Percentiles rank a stretch among this genome's conserved stretches.
Evolutionary conservation across 2,113 vertebrate genomes (phyloP).

Genomic region (Elgaria multicarinata): DNA sequence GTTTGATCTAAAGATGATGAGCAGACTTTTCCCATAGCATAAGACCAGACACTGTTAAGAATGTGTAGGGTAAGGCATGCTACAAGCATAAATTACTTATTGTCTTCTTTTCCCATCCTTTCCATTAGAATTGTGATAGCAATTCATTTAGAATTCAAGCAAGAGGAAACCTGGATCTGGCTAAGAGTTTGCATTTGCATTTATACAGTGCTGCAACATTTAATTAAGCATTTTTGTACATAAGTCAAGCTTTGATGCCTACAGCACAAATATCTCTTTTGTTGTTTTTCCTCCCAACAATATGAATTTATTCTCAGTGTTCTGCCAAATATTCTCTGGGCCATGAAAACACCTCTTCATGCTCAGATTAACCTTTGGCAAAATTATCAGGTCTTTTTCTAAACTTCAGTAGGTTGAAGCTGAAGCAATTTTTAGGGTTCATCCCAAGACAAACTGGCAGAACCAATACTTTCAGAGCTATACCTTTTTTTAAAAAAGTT

Average conservation of each 20-base stretch:
- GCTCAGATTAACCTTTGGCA: not conserved
- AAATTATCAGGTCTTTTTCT: not conserved
- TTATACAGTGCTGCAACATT: not conserved
- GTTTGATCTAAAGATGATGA: not conserved
- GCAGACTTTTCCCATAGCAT: not conserved
- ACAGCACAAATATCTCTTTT: not conserved
- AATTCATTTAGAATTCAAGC: not conserved
- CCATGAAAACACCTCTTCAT: not conserved
- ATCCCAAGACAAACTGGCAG: not conserved
- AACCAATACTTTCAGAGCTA: not conserved
- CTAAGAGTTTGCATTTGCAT: not conserved
- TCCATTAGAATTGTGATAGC: not conserved
- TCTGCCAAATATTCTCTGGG: not conserved
- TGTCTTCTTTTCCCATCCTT: not conserved
- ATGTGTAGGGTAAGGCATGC: not conserved
- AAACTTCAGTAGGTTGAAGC: not conserved
- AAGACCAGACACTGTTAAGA: not conserved
- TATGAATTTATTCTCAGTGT: not conserved
- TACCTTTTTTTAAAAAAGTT: not conserved
- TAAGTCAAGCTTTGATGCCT: conserved; percentile 1
- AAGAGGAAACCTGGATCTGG: not conserved
- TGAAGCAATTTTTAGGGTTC: not conserved
- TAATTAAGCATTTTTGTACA: not conserved
- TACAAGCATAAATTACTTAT: not conserved
- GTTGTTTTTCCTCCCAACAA: not conserved